Evolutionary conservation across 1,140 invertebrate species (phyloP), one percentile per base, ranked within the genome.

Genomic region (Trichogramma pretiosum): DNA sequence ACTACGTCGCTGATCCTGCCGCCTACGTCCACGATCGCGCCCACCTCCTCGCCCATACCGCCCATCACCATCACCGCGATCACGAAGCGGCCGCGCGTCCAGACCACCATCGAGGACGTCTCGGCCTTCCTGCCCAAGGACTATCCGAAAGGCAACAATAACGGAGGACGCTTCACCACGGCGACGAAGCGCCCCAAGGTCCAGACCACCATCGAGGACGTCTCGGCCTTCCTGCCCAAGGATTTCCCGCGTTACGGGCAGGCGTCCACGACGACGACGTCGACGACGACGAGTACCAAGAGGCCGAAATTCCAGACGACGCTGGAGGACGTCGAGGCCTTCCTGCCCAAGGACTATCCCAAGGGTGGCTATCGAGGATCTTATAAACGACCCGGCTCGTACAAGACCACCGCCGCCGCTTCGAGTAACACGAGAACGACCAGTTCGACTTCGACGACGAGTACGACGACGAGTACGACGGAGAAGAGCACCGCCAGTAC

Each of bases 121-220:
- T 54, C 54, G 22, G 58, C 55, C 3, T 38, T 62, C 3, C 16
- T 61, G 7, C 60, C 60, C 1, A 52, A 56, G 3, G 55, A 57
- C 38, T 61, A 50, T 3, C 37, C 47, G 1, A 44, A 37, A 10
- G 39, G 26, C 10, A n/a, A n/a, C n/a, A n/a, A n/a, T n/a, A n/a
- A n/a, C n/a, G n/a, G n/a, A n/a, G n/a, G n/a, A n/a, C n/a, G n/a
- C n/a, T n/a, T n/a, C n/a, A n/a, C n/a, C n/a, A n/a, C 36, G 8
- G 21, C 36, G 16, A 36, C 43, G 11, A 23, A 21, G 19, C 5
- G 19, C 10, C 36, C 36, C 16, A 40, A 40, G 23, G 3, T 24
- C 2, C 38, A 40, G 14, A 40, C 38, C n/a, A 40, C 38, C 23
- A 21, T 40, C 23, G 38, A 40, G 3, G 38, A 40, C n/a, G 30